Evolutionary conservation across 2,797 vertebrate species (phyloP).

Genomic region (Lagodon rhomboides): DNA sequence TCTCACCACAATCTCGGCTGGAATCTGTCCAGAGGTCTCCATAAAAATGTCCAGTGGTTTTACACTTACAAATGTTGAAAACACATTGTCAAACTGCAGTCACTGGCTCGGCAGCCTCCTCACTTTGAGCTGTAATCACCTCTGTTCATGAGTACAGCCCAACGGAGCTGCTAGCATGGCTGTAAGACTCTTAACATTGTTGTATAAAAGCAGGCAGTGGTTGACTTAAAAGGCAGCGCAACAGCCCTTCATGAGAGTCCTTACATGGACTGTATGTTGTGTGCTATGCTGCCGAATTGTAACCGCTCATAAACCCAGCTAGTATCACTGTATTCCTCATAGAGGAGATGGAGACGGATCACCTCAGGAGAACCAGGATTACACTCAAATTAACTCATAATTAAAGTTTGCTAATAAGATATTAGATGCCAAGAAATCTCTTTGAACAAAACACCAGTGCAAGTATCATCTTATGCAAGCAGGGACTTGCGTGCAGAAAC

Average conservation of each 20-base stretch:
- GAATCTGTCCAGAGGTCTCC: no score
- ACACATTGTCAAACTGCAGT: no score
- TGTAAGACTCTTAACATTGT: not conserved
- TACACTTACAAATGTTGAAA: no score
- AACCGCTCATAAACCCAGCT: not conserved
- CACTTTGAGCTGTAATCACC: not conserved
- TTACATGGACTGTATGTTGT: not conserved
- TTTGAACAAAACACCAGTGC: not conserved
- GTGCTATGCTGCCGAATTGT: not conserved
- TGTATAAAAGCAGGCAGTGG: not conserved
- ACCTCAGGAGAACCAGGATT: not conserved
- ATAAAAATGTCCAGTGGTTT: no score
- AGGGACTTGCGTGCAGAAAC: not conserved
- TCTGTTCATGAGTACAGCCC: not conserved
- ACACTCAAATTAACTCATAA: not conserved
- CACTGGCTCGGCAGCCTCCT: no score
- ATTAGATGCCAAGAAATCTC: not conserved
- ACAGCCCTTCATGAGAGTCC: not conserved
- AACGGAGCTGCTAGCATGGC: not conserved
- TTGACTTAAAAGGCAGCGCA: not conserved
- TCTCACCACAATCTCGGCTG: no score
- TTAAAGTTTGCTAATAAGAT: not conserved
- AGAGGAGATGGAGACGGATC: not conserved
- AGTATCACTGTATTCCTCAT: not conserved
- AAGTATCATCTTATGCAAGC: slow-evolving; percentile 3